Evolutionary conservation across 2,797 vertebrate genomes (phyloP).

Genomic region (Pachyuromys duprasi): DNA sequence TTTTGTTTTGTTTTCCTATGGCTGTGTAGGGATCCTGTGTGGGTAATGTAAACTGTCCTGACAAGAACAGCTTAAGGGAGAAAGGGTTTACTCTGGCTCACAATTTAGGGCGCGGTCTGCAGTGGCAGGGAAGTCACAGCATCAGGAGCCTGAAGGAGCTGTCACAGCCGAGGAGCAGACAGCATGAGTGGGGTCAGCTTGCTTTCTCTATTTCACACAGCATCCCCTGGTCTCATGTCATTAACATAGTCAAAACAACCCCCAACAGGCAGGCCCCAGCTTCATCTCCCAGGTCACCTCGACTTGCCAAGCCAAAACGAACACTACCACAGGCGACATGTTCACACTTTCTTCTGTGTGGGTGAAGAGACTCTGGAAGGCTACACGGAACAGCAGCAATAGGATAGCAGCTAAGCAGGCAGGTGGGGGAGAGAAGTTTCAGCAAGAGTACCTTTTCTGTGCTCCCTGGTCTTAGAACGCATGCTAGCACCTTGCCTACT

Average conservation of each 20-base stretch:
- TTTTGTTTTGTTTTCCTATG: not conserved
- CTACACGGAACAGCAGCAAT: not conserved
- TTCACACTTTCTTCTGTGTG: not conserved
- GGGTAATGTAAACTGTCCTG: not conserved
- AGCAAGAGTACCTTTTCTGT: not conserved
- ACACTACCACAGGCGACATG: not conserved
- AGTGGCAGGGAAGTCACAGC: not conserved
- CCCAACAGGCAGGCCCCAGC: not conserved
- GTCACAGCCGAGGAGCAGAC: not conserved
- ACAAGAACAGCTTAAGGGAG: not conserved
- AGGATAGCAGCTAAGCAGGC: constrained; percentile 16
- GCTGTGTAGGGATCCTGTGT: not conserved
- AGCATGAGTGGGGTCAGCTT: no score
- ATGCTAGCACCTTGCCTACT: constrained; percentile 21
- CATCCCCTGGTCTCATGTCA: not conserved
- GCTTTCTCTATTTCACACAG: not conserved
- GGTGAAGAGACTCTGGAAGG: constrained; percentile 13
- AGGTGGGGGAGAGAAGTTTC: not conserved
- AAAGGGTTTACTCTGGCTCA: not conserved
- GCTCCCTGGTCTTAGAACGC: not conserved
- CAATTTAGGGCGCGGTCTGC: not conserved
- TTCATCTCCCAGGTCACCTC: not conserved
- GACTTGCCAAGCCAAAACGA: not conserved
- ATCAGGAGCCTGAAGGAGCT: not conserved
- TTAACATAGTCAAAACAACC: not conserved